Base-by-base conservation (phyloP, 2,888 invertebrate species). In the Lasioglossum zephyrum region DNA sequence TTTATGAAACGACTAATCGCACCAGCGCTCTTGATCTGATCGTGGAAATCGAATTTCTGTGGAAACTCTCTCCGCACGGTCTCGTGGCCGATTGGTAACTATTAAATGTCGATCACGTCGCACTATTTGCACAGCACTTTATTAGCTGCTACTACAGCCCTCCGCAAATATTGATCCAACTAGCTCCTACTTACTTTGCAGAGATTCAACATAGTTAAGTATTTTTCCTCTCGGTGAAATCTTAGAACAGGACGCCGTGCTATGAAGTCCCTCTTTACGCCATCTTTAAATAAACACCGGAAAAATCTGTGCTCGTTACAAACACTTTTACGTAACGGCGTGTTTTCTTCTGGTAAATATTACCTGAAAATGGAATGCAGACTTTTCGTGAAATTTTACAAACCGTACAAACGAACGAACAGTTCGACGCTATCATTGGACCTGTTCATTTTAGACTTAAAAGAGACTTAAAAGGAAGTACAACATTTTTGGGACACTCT, bases 91-190 rank as follows among this genome's bases (percentile, higher is more conserved):
- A 82, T 79, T 69, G 84, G 39, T 49, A 44, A 6, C 76, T 77
- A 85, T 85, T 85, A 83, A 74, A 84, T 82, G 73, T 82, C 81
- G 80, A 87, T 88, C 89, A 87, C 86, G 89, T 90, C 72, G 78
- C 70, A 60, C 82, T 84, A 81, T 89, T 89, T 89, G 81, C 82
- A 73, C 89, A 70, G 76, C 77, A 86, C 86, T 89, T 89, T 89
- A 87, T 89, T 89, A 84, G 82, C 84, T 81, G 73, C 81, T 73
- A 53, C 70, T 82, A 66, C 82, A 81, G 74, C 75, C 47, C 80
- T 73, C 77, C 49, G 79, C 77, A 85, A 79, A 84, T 63, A 47
- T 77, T 82, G 79, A 75, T 47, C 53, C 73, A 41, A 69, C 81
- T 80, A 31, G 77, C 49, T 75, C n/a, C 63, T 80, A 75, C 69